A percentile compares a stretch with the other conserved stretches of the same genome.
Evolutionary conservation across 2,113 vertebrate genomes (phyloP).

Genomic region (Hippocampus abdominalis): DNA sequence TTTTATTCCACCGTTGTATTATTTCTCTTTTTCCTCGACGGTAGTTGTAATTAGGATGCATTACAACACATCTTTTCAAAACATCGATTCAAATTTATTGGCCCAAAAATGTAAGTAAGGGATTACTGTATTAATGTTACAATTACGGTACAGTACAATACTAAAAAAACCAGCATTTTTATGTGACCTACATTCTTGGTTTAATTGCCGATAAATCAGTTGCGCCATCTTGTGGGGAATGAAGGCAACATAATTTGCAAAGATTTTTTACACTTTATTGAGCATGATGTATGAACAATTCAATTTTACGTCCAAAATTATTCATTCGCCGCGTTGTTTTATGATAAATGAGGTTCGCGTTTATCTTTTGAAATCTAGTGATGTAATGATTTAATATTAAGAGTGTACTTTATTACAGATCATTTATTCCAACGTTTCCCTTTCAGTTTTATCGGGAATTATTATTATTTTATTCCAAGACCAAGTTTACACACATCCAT

Average conservation of each 20-base stretch:
- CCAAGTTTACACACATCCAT: no score
- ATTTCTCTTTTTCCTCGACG: not conserved
- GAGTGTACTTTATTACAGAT: not conserved
- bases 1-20: not conserved
- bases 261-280: not conserved
- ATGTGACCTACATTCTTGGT: conserved; percentile 18
- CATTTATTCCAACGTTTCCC: not conserved
- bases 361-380: not conserved
- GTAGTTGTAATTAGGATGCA: not conserved
- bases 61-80: not conserved
- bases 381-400: not conserved
- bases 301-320: no score
- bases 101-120: no score
- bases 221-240: conserved; percentile 14
- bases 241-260: not conserved
- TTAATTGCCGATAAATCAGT: not conserved
- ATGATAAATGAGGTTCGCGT: not conserved
- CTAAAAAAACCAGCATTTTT: not conserved
- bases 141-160: not conserved
- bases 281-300: not conserved
- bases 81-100: not conserved
- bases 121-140: not conserved
- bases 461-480: no score
- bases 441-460: no score
- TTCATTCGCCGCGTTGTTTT: not conserved